Evolutionary conservation across 2,888 invertebrate species (phyloP).

Genomic region (Catocala sponsa): DNA sequence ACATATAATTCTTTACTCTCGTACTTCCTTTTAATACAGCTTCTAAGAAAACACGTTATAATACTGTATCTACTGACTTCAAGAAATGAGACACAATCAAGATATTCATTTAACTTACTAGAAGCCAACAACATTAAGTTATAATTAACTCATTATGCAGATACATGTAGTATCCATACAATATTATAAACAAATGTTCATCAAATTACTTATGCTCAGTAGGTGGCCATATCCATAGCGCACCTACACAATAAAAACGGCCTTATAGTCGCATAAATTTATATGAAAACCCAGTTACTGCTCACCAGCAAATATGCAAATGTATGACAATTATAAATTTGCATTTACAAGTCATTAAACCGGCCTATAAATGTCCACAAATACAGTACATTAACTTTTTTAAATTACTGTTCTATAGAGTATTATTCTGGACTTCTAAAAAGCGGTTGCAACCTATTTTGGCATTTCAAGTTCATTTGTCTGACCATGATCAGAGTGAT

Average conservation of each 20-base stretch:
- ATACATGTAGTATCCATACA: too few relatives aligned
- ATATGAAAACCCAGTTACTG: constrained; percentile 1
- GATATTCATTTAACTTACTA: too few relatives aligned
- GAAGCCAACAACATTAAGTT: too few relatives aligned
- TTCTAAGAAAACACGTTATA: too few relatives aligned
- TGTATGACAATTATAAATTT: constrained; percentile 12
- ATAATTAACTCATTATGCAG: too few relatives aligned
- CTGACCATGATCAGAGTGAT: constrained; percentile 41
- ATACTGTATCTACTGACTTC: too few relatives aligned
- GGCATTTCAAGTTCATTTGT: constrained; percentile 18
- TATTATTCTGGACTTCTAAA: background rate
- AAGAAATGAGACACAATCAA: too few relatives aligned
- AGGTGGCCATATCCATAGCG: background rate
- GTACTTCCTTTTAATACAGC: too few relatives aligned
- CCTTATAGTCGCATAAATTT: constrained; percentile 1
- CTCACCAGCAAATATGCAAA: constrained; percentile 1
- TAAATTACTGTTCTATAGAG: too few relatives aligned
- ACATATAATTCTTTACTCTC: too few relatives aligned
- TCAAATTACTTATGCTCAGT: too few relatives aligned
- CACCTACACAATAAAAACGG: background rate
- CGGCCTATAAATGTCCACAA: constrained; percentile 5
- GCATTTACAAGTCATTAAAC: constrained; percentile 15
- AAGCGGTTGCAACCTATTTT: constrained; percentile 3
- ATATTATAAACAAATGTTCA: background rate
- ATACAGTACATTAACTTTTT: too few relatives aligned